Evolutionary conservation across 2,113 vertebrate genomes (phyloP), one percentile per base, ranked within the genome.

Genomic region (Macquaria ambigua): DNA sequence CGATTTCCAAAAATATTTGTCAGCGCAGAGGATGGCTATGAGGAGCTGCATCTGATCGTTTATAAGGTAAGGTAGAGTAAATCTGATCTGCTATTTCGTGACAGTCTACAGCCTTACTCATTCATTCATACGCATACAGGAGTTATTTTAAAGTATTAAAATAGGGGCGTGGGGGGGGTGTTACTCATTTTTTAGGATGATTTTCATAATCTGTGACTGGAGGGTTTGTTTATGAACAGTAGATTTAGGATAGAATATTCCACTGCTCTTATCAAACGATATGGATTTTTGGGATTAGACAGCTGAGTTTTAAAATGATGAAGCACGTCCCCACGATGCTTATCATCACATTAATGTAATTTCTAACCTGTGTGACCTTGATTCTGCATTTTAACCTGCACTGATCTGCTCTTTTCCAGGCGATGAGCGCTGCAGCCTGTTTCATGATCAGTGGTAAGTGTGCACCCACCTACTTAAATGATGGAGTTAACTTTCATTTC

Each of bases 1-100:
- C 93, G 98, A 85, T 99, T 99, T 87, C 98, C 98, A 2, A 97
- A 96, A 96, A 99, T 99, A 94, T 99, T 98, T 94, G 97, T 99
- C 68, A 97, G 97, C 77, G 96, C 97, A 66, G 97, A 97, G 10
- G 96, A 97, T 20, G 95, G 95, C 83, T 97, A 97, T 0, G 98
- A 99, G 93, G 98, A 99, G 83, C 97, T 99, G 89, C 97, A 99
- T 89, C 95, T 99, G 89, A 99, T 99, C 58, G 98, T 99, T 79
- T 99, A 99, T 93, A 99, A 99, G 97, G 98, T 99, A 94, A 90
- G 56, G 28, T 5, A 14, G 66, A 58, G 62, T 53, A 39, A 70
- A 74, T 21, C 55, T n/a, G 28, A 74, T 21, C 55, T n/a, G 28
- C 74, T 56, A 6, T 79, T 46, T 25, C 1, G 1, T 68, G 64